Evolutionary conservation across 37 sponge, comb jelly and placozoan species (phyloP).

Genomic region (Amphimedon queenslandica): DNA sequence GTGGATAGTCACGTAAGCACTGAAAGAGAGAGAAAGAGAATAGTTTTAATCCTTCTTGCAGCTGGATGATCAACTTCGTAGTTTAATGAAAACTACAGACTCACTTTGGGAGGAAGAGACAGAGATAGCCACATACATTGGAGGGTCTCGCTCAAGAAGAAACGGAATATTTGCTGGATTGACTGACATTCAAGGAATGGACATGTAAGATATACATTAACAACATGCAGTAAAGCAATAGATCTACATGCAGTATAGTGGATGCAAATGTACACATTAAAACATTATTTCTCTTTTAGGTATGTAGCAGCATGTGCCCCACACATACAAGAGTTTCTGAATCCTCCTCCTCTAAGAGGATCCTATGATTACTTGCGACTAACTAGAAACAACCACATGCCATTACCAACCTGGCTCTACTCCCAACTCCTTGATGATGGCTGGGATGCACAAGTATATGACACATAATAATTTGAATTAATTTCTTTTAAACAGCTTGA

Average conservation of each 20-base stretch:
- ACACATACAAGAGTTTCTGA: conserved; percentile 55
- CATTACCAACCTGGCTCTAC: conserved; percentile 44
- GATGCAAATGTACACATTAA: background rate
- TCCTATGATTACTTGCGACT: conserved; percentile 69
- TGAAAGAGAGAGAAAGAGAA: background rate
- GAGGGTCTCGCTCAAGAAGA: conserved; percentile 48
- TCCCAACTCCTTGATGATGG: conserved; percentile 43
- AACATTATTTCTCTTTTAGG: conserved; percentile 15
- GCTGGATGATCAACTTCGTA: conserved; percentile 30
- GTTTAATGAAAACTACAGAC: conserved; percentile 32
- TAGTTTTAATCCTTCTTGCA: conserved; percentile 3
- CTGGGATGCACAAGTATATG: conserved; percentile 23
- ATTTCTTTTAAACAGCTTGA: conserved; percentile 30
- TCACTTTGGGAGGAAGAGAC: conserved; percentile 5
- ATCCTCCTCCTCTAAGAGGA: conserved; percentile 56
- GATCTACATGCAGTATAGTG: background rate
- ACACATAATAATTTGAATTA: background rate
- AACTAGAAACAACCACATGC: conserved; percentile 67
- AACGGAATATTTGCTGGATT: conserved; percentile 63
- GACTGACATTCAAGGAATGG: conserved; percentile 71
- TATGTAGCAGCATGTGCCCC: conserved; percentile 75
- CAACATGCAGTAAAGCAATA: background rate
- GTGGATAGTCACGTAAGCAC: conserved; percentile 34
- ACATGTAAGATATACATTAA: conserved; percentile 38
- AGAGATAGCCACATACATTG: conserved; percentile 36